Conservation (phyloP, 2,888 invertebrate genomes). For the Drosophila mayaguana region DNA sequence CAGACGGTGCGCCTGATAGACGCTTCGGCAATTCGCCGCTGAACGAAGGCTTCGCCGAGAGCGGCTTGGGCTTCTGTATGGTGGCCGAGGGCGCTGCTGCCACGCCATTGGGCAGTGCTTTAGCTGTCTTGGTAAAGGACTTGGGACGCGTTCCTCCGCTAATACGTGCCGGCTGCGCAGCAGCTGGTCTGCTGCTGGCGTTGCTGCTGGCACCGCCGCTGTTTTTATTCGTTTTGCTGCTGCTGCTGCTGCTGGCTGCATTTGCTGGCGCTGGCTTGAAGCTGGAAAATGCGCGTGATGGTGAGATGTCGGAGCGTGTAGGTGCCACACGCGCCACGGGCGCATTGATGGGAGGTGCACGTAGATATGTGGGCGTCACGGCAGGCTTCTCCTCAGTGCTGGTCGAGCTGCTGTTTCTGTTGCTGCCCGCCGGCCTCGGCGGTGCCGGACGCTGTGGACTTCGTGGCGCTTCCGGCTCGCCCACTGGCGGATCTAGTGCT, state of each 20-base stretch:
- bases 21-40: constrained; percentile 63
- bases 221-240: constrained; percentile 18
- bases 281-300: constrained; percentile 83
- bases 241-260: constrained; percentile 17
- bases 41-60: constrained; percentile 81
- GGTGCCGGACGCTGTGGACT: constrained; percentile 87
- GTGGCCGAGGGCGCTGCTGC: constrained; percentile 72
- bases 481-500: neutral
- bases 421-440: constrained; percentile 85
- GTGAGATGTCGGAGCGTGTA: constrained; percentile 81
- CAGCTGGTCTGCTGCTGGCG: constrained; percentile 18
- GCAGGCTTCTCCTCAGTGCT: constrained; percentile 81
- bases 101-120: constrained; percentile 74
- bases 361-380: constrained; percentile 88
- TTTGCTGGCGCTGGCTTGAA: constrained; percentile 78
- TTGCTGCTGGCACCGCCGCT: constrained; percentile 1
- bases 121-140: constrained; percentile 67
- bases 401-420: constrained; percentile 36
- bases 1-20: constrained; percentile 40
- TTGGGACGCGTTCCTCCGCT: constrained; percentile 62
- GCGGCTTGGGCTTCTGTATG: constrained; percentile 80
- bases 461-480: constrained; percentile 84
- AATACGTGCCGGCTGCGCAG: constrained; percentile 44
- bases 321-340: constrained; percentile 86
- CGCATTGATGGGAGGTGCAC: constrained; percentile 90